Conservation (phyloP, 1,140 invertebrate species). For the Coelopa frigida region DNA sequence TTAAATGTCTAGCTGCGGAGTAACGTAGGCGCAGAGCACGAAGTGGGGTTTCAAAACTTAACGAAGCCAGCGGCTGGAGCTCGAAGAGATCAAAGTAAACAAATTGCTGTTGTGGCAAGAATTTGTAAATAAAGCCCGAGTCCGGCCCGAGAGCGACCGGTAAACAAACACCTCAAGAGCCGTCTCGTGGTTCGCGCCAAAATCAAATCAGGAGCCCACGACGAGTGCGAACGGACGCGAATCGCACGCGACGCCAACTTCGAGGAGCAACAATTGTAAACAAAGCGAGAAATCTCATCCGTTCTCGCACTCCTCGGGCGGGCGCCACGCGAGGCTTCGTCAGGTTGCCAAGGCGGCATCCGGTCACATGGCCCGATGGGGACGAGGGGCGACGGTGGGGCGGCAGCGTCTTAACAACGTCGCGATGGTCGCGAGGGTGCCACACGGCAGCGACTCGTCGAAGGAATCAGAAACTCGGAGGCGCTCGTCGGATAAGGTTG, state of each 20-base stretch:
- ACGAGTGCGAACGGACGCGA: slow-evolving; percentile 19
- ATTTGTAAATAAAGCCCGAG: too few relatives aligned
- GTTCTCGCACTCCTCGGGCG: slow-evolving; percentile 5
- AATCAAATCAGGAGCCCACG: not conserved
- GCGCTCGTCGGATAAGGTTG: slow-evolving; percentile 42
- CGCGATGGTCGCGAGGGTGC: not conserved
- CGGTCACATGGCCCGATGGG: slow-evolving; percentile 12
- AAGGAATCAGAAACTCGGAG: slow-evolving; percentile 41
- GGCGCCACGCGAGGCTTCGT: slow-evolving; percentile 27
- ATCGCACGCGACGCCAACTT: not conserved
- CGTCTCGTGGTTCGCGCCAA: not conserved
- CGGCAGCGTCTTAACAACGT: slow-evolving; percentile 2
- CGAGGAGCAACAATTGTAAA: not conserved
- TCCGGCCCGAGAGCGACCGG: too few relatives aligned
- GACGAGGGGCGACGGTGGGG: slow-evolving; percentile 6
- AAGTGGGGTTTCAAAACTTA: too few relatives aligned
- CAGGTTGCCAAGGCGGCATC: slow-evolving; percentile 31
- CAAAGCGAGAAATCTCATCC: not conserved
- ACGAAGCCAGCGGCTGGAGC: too few relatives aligned
- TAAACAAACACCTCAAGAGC: too few relatives aligned
- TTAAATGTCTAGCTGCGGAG: too few relatives aligned
- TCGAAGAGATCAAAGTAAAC: too few relatives aligned
- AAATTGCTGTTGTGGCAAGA: too few relatives aligned
- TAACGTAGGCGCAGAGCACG: too few relatives aligned
- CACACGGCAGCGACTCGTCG: slow-evolving; percentile 11